A percentile compares a stretch with the other conserved stretches of the same genome.
These are phyloP conservation scores for Amia ocellicauda DNA, from an alignment of 2,113 vertebrate genomes.

Conservation along the genomic window DNA sequence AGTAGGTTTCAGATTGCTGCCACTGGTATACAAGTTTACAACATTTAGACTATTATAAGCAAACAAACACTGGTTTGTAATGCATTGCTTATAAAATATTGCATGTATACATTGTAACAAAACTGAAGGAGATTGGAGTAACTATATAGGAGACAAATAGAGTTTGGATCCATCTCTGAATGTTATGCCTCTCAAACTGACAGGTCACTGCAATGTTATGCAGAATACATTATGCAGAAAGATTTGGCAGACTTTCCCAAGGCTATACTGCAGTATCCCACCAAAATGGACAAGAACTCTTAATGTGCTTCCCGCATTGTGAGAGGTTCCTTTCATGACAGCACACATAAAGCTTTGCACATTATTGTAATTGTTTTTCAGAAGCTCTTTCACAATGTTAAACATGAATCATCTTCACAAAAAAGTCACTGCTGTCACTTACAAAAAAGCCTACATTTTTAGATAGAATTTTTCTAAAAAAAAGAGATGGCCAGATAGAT, in stretches of 20 bases:
- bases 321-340: neutral
- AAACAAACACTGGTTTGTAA: no score
- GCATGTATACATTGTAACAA: neutral
- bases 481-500: no score
- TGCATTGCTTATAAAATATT: no score
- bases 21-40: no score
- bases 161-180: no score
- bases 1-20: no score
- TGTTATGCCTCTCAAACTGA: no score
- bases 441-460: neutral
- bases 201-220: no score
- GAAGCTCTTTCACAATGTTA: neutral
- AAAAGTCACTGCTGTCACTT: neutral
- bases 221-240: neutral
- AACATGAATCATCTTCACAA: neutral
- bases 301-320: neutral
- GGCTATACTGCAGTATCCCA: neutral
- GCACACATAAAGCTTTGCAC: neutral
- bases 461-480: no score
- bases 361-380: slow-evolving; percentile 1
- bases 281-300: neutral
- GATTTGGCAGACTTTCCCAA: neutral
- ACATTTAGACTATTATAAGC: no score
- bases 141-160: neutral
- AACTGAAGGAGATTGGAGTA: neutral